Conservation (phyloP, 2,797 vertebrate genomes). For the Hippopotamyrus pictus region DNA sequence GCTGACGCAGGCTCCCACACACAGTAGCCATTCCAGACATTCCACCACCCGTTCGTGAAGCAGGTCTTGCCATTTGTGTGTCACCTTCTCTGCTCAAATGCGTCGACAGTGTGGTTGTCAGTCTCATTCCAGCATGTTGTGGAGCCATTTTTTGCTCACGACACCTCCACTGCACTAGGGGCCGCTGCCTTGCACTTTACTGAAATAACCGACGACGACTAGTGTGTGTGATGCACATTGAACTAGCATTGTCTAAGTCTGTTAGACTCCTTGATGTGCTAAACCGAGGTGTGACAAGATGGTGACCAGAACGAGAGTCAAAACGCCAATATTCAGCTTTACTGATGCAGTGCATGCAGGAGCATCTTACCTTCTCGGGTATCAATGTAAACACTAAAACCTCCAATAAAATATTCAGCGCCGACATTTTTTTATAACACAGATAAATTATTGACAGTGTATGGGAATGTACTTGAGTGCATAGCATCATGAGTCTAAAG, state of each 20-base stretch:
- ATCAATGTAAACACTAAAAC: not conserved
- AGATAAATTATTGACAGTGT: conserved; percentile 7
- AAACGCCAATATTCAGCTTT: not conserved
- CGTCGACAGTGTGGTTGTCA: not conserved
- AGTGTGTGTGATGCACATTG: not conserved
- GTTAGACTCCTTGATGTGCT: not conserved
- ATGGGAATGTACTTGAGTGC: not conserved
- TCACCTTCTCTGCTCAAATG: not conserved
- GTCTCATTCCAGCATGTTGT: not conserved
- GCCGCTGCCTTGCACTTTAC: not conserved
- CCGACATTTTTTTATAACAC: conserved; percentile 3
- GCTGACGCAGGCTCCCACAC: not conserved
- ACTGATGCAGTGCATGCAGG: not conserved
- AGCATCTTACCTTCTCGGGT: not conserved
- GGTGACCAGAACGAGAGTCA: not conserved
- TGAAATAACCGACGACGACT: not conserved
- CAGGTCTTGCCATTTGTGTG: not conserved
- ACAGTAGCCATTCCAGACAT: not conserved
- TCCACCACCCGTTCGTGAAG: not conserved
- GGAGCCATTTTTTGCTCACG: not conserved
- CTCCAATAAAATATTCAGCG: conserved; percentile 3
- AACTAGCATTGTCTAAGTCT: not conserved
- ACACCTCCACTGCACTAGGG: not conserved
- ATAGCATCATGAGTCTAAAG: not conserved
- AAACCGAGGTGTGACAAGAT: not conserved